Evolutionary conservation across 2,113 vertebrate species (phyloP).

Genomic region (Lepisosteus osseus): DNA sequence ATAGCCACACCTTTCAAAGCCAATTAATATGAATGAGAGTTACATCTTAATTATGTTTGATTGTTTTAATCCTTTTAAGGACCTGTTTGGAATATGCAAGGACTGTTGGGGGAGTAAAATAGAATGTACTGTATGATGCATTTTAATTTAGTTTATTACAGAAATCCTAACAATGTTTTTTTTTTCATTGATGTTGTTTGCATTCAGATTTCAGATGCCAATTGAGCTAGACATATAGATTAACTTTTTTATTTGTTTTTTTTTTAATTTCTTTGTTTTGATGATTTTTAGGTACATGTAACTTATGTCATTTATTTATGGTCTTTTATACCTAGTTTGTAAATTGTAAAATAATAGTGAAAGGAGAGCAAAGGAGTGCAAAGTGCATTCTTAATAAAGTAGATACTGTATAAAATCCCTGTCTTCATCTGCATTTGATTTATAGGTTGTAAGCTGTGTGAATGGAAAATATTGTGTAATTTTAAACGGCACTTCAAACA

Average conservation of each 20-base stretch:
- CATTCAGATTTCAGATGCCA: constrained; percentile 73
- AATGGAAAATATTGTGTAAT: no score
- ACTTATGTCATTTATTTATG: constrained; percentile 99
- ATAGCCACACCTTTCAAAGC: constrained; percentile 60
- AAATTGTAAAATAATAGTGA: constrained; percentile 94
- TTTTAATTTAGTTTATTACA: constrained; percentile 83
- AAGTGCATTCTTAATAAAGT: constrained; percentile 94
- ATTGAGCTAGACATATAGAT: constrained; percentile 82
- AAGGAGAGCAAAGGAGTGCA: constrained; percentile 84
- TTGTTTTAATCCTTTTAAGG: constrained; percentile 69
- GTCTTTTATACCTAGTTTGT: constrained; percentile 99
- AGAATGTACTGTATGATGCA: constrained; percentile 94
- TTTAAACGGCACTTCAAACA: no score
- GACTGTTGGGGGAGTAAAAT: constrained; percentile 72
- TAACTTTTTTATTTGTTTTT: constrained; percentile 45
- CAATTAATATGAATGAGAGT: constrained; percentile 63
- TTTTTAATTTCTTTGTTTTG: constrained; percentile 64
- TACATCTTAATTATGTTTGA: constrained; percentile 73
- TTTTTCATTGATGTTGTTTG: constrained; percentile 65
- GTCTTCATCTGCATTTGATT: not conserved
- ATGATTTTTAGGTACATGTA: constrained; percentile 95
- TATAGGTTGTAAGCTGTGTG: no score
- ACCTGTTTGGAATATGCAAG: constrained; percentile 90
- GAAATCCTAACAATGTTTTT: constrained; percentile 70
- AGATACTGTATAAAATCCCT: constrained; percentile 74